Base-by-base conservation (phyloP, 2,797 vertebrate species). In the Telmatherina bonti region DNA sequence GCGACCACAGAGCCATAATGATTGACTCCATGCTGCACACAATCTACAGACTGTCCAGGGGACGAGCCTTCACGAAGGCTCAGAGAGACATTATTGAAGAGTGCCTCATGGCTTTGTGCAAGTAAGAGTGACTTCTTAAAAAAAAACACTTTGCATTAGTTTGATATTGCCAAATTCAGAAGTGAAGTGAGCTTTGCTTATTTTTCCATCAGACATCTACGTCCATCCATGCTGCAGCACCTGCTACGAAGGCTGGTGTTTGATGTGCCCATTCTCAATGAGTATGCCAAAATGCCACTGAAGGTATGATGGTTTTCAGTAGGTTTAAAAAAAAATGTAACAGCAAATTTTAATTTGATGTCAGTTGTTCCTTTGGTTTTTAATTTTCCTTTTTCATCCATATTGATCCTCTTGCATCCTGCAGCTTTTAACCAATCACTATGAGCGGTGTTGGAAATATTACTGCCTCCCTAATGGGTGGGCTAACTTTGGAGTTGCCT, bases 11-110 rank as follows among this genome's bases (percentile, higher is more conserved):
- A 2, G 97, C 97, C 85, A 97, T 97, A 82, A 97, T 98, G 96
- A 96, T 98, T n/a, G 97, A 98, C 93, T 99, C 97, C 72, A 97
- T 98, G 97, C 92, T 99, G 62, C 97, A 99, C 88, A 98, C 97
- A 0, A 95, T 98, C 83, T 99, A 99, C 90, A 94, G 97, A 4
- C 92, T 99, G 33, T 99, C 97, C 20, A 94, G 97, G 1, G 97
- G 96, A 16, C 95, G 96, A 67, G 96, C 97, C 0, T 95, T 99
- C 82, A 99, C 97, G 52, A 99, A 99, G 87, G 97, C 97, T 2
- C 97, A 99, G 77, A 94, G 97, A 18, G 97, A 99, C 31, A 95
- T 96, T 73, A 97, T 99, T 58, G 97, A 99, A 84, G 97, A 97
- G 66, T 97, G 97, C 51, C 96, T 99, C 29, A 98, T 98, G 96